Evolutionary conservation across 1,140 invertebrate species (phyloP).

Genomic region (Anthonomus grandis): DNA sequence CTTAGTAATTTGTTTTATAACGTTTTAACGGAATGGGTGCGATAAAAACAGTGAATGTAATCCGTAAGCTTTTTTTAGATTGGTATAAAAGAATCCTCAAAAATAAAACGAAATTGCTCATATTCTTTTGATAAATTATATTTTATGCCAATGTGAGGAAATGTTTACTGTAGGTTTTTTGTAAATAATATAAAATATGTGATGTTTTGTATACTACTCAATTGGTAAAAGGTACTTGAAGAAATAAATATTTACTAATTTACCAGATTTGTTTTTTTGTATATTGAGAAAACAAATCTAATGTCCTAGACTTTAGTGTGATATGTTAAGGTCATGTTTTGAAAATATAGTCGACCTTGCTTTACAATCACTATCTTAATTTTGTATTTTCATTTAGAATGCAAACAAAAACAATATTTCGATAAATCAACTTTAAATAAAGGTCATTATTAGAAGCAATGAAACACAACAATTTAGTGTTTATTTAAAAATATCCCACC

Average conservation of each 20-base stretch:
- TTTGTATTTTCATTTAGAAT: neutral
- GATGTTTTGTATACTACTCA: slow-evolving; percentile 41
- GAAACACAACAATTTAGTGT: no score
- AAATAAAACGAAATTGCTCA: neutral
- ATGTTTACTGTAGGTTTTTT: slow-evolving; percentile 9
- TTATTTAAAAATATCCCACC: no score
- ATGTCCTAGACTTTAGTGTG: neutral
- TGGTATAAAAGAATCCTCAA: neutral
- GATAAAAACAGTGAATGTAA: neutral
- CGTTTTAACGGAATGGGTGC: neutral
- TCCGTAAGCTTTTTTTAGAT: neutral
- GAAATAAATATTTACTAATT: slow-evolving; percentile 42
- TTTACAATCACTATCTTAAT: neutral
- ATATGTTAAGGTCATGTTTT: neutral
- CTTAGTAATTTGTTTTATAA: neutral
- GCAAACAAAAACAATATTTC: neutral
- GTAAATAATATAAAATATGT: slow-evolving; percentile 39
- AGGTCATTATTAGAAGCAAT: no score
- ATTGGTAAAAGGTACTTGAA: slow-evolving; percentile 40
- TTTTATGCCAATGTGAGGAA: slow-evolving; percentile 9
- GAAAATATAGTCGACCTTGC: no score
- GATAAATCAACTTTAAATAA: neutral
- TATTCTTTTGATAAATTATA: neutral
- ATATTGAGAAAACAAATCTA: neutral
- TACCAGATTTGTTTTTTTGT: slow-evolving; percentile 14